Base-by-base conservation (phyloP, 1,140 invertebrate genomes). In the Drosophila sturtevanti region DNA sequence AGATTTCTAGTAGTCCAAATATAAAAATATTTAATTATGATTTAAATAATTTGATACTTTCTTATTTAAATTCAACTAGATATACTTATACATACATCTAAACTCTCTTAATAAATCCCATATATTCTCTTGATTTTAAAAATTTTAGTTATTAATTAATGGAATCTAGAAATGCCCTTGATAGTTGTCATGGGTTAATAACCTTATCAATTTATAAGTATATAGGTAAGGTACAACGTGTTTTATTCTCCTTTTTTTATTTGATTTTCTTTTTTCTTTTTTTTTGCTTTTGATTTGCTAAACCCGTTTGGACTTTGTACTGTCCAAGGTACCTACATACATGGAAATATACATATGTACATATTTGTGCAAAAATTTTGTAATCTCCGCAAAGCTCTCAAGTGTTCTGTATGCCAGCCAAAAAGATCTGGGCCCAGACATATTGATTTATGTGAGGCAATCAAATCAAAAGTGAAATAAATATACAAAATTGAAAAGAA, bases 161-260 rank as follows among this genome's bases (percentile, higher is more conserved):
- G 4, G 7, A 14, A 24, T 22, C 35, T 14, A n/a, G 12, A 41
- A 41, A 48, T 18, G 41, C 16, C 41, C 41, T 21, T 48, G 41
- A 4, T 48, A 10, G 16, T 48, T 48, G 41, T 48, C 41, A 59
- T 60, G 65, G 76, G 74, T 79, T 72, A 85, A 70, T 58, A 68
- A 66, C 77, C 81, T 86, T 85, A 85, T 85, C 81, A 86, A 69
- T 74, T 77, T 54, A 48, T 48, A 48, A 16, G 14, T 18, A 44
- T 14, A 44, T 44, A 41, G 5, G 7, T 16, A 65, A n/a, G n/a
- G n/a, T n/a, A n/a, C n/a, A n/a, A n/a, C n/a, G n/a, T n/a, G n/a
- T n/a, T n/a, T n/a, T n/a, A n/a, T n/a, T n/a, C n/a, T n/a, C n/a
- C n/a, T n/a, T n/a, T 72, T 38, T 27, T 31, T 52, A 4, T 56